Percentiles rank a stretch among this genome's conserved stretches.
These are phyloP conservation scores for Lepidocyrtoides sp. DNA, from an alignment of 2,888 invertebrate species.

Conservation along the genomic window DNA sequence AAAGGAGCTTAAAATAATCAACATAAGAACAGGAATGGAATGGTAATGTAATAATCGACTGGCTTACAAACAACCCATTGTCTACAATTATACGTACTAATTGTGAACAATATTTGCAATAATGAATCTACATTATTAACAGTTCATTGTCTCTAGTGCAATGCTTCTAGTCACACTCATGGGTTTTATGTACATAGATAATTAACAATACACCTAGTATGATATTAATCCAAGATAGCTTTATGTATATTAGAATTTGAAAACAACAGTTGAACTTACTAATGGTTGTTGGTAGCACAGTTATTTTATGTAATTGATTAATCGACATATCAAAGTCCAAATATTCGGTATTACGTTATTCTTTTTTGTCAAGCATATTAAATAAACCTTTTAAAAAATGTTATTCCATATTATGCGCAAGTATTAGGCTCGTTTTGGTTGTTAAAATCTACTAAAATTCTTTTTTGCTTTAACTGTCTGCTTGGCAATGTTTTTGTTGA, in stretches of 20 bases:
- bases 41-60: neutral
- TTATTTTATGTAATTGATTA: neutral
- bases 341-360: too few relatives aligned
- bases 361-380: too few relatives aligned
- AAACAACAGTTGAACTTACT: neutral
- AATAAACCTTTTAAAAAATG: neutral
- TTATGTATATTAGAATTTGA: too few relatives aligned
- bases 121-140: neutral
- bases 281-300: slow-evolving; percentile 14
- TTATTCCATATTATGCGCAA: neutral
- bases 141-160: slow-evolving; percentile 58
- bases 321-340: too few relatives aligned
- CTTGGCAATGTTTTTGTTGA: too few relatives aligned
- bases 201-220: neutral
- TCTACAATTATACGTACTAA: neutral
- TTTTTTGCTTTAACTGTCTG: neutral
- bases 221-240: neutral
- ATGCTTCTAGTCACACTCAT: slow-evolving; percentile 71
- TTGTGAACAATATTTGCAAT: neutral
- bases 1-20: neutral
- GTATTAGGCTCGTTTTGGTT: neutral
- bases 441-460: neutral
- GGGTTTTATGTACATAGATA: slow-evolving; percentile 41
- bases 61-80: neutral
- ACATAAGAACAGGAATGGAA: neutral